Evolutionary conservation across 2,888 invertebrate species (phyloP), one percentile per base, ranked within the genome.

Genomic region (Melangyna quadrimaculata): DNA sequence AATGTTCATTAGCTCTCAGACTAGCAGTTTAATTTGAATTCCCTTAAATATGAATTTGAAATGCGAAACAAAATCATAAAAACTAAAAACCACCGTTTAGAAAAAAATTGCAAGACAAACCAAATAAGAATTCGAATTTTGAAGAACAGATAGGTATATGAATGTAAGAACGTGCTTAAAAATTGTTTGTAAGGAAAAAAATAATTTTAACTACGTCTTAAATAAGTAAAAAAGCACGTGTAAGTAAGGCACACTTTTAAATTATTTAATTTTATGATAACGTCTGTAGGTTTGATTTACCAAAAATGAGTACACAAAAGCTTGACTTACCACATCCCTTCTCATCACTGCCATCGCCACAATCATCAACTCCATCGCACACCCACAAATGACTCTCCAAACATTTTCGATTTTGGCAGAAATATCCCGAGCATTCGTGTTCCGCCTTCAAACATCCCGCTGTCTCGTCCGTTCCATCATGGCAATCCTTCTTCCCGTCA

Each of bases 401-500:
- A 87, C 94, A 95, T 55, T 92, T 92, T 9, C 93, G 92, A 88
- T 94, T 93, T 12, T 90, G 90, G 88, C 96, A 96, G 22, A 92
- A 90, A 90, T 95, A 96, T 0, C 94, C 95, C 22, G 92, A 92
- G 89, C 96, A 96, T 0, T 91, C 91, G 0, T 92, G 87, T 78
- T 89, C 90, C 1, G 91, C 89, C 19, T 89, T 89, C 2, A 90
- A 89, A 87, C 94, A 94, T 1, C 92, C 92, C 10, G 83, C 88
- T 0, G 78, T 51, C 90, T 97, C 97, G 88, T 97, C 97, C 0
- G 95, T 95, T 53, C 91, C 92, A 91, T 98, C 97, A 0, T 89
- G 87, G 89, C 98, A 98, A 91, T 98, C 97, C 6, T 91, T 90
- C 9, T 94, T 93, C 0, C 94, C 94, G 89, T 98, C 95, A 90